Conservation (phyloP, 2,113 vertebrate genomes). For the Pica pica region DNA sequence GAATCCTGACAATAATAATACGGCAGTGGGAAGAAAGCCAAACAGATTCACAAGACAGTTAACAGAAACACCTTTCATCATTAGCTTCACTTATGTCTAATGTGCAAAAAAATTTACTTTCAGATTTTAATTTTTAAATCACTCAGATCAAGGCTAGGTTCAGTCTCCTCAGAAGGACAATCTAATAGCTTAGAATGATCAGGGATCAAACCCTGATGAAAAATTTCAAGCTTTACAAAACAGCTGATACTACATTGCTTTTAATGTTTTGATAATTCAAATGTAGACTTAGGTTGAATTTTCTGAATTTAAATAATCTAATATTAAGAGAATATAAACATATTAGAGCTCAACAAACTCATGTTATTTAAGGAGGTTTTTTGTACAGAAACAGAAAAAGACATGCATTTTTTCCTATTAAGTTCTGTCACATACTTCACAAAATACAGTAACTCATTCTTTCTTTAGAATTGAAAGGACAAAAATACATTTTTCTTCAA, state of each 20-base stretch:
- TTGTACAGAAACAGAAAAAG: neutral
- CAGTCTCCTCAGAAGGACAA: neutral
- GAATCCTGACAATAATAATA: neutral
- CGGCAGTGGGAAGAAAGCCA: neutral
- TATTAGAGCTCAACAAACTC: neutral
- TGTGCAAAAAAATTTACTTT: neutral
- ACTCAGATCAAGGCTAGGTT: neutral
- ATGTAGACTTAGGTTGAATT: neutral
- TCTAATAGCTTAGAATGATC: neutral
- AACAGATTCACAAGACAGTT: neutral
- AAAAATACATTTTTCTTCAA: neutral
- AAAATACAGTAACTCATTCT: neutral
- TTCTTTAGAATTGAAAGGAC: neutral
- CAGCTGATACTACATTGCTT: neutral
- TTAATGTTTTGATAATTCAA: neutral
- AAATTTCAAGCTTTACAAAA: neutral
- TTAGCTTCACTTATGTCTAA: neutral
- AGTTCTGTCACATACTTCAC: neutral
- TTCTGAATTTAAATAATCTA: neutral
- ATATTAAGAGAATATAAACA: neutral
- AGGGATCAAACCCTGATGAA: neutral
- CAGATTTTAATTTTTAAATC: neutral
- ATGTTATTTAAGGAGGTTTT: neutral
- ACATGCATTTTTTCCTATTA: neutral
- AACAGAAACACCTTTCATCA: neutral